These are phyloP conservation scores for Psittacula echo DNA, from an alignment of 2,797 vertebrate genomes.

Conservation along the genomic window DNA sequence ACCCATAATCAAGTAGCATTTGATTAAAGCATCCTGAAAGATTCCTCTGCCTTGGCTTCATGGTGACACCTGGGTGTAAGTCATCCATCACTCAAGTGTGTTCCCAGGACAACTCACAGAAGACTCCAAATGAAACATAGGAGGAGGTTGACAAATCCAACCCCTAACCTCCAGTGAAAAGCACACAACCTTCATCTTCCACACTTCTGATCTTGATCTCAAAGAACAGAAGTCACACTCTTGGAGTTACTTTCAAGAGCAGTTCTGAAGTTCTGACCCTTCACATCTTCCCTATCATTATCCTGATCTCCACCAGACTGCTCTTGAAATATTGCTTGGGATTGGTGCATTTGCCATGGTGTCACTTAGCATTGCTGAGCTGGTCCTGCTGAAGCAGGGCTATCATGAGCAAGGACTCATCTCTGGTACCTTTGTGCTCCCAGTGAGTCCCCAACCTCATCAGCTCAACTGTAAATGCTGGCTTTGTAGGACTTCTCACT, in stretches of 20 bases:
- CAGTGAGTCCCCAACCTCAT: neutral
- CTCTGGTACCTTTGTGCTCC: neutral
- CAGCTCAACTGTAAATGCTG: neutral
- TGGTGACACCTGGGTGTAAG: neutral
- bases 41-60: neutral
- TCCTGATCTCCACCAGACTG: neutral
- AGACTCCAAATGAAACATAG: neutral
- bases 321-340: neutral
- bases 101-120: neutral
- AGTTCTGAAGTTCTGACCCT: neutral
- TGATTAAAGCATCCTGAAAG: neutral
- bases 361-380: neutral
- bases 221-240: neutral
- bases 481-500: neutral
- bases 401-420: rapidly evolving
- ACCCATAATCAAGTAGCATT: neutral
- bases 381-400: neutral
- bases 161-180: neutral
- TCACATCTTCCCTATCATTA: neutral
- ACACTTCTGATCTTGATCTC: neutral
- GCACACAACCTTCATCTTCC: neutral
- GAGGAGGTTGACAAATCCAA: neutral
- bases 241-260: neutral
- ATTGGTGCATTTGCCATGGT: neutral
- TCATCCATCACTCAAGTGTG: rapidly evolving